phyloP scores from a whole-genome alignment of 1,140 invertebrate genomes.

The Panagrolaimus sp. region DNA sequence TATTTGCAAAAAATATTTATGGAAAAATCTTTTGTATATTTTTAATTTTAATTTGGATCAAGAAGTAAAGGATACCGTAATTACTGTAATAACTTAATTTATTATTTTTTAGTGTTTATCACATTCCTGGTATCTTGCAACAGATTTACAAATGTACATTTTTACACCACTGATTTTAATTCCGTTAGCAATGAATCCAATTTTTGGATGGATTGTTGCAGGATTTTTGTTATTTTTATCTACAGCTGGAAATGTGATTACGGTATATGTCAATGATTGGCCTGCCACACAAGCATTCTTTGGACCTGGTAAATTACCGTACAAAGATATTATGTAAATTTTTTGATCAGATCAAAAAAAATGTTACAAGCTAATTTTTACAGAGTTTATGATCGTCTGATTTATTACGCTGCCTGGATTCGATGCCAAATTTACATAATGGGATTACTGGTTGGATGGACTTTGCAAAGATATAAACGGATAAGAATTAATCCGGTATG shows the following conservation, averaged over 20 bases:
- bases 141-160: conserved; percentile 42
- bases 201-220: conserved; percentile 10
- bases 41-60: not conserved
- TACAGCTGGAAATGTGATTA: conserved; percentile 11
- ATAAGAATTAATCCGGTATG: no score
- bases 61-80: not conserved
- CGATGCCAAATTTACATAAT: conserved; percentile 42
- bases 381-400: not conserved
- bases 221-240: conserved; percentile 17
- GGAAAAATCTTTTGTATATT: conserved; percentile 4
- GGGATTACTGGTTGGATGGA: conserved; percentile 31
- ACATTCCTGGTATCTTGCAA: conserved; percentile 34
- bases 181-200: conserved; percentile 28
- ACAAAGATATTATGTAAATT: not conserved
- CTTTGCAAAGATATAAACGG: conserved; percentile 22
- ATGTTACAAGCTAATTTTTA: no score
- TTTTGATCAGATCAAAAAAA: not conserved
- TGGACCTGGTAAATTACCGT: not conserved
- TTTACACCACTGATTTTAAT: conserved; percentile 37
- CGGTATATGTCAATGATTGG: no score
- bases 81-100: no score
- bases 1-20: not conserved
- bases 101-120: conserved; percentile 29
- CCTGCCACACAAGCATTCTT: not conserved
- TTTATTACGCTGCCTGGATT: conserved; percentile 37